phyloP scores from a whole-genome alignment of 1,140 invertebrate species.

The Aporrectodea caliginosa region DNA sequence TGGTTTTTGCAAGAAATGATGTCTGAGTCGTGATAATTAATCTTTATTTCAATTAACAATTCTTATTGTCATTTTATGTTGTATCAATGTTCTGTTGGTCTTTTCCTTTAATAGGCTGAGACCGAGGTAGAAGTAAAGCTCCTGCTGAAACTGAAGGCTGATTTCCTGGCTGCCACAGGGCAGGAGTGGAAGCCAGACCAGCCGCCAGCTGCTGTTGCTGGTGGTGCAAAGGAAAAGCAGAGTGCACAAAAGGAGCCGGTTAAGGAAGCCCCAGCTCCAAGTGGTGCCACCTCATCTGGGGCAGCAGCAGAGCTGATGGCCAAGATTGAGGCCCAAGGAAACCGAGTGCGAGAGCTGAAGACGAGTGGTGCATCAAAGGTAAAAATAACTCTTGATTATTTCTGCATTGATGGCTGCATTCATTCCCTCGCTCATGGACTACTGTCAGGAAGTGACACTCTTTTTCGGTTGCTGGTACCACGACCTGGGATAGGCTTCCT shows the following conservation, averaged over 20 bases:
- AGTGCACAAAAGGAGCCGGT: conserved; percentile 29
- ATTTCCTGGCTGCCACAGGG: conserved; percentile 63
- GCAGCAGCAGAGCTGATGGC: conserved; percentile 40
- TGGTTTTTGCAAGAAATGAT: too few species aligned
- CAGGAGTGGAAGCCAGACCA: conserved; percentile 49
- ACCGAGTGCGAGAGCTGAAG: conserved; percentile 58
- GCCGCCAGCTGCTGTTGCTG: conserved; percentile 21
- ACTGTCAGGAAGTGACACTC: too few species aligned
- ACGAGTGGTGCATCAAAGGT: conserved; percentile 47
- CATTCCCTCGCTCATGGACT: too few species aligned
- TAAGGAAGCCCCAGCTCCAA: not conserved
- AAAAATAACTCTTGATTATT: too few species aligned
- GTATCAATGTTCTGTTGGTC: too few species aligned
- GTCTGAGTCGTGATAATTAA: too few species aligned
- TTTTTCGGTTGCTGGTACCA: too few species aligned
- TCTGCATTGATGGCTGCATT: too few species aligned
- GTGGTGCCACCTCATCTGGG: too few species aligned
- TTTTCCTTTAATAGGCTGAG: conserved; percentile 42
- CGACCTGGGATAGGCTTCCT: too few species aligned
- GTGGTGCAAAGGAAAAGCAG: conserved; percentile 17
- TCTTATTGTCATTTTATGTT: too few species aligned
- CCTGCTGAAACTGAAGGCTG: conserved; percentile 65
- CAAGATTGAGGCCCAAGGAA: conserved; percentile 58
- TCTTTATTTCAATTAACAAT: too few species aligned
- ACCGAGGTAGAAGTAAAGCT: conserved; percentile 64